Percentiles rank a stretch among this genome's conserved stretches.
Evolutionary conservation across 1,140 invertebrate species (phyloP).

Genomic region (Varroa destructor): DNA sequence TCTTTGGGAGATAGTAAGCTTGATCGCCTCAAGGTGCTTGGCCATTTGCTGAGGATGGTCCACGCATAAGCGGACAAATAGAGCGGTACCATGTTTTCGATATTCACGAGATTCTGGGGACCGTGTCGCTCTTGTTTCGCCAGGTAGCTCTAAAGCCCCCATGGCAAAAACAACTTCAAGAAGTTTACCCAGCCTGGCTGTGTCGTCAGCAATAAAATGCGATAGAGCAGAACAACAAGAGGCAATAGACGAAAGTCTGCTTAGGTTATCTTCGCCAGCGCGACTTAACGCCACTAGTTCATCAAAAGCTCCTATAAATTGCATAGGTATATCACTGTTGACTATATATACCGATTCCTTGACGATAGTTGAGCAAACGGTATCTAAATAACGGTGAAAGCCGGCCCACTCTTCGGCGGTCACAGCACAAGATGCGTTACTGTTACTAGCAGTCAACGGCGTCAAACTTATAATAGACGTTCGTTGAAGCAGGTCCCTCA

Average conservation of each 20-base stretch:
- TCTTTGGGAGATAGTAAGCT: not conserved
- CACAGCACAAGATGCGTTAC: too few species aligned
- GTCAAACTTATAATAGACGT: not conserved
- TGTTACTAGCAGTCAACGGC: too few species aligned
- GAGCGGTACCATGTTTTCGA: constrained; percentile 19
- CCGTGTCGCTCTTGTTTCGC: not conserved
- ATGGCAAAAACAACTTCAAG: constrained; percentile 4
- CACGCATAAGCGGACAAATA: not conserved
- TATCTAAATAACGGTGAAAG: not conserved
- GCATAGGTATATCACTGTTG: not conserved
- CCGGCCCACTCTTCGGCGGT: not conserved
- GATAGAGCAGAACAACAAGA: constrained; percentile 7
- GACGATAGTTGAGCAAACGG: constrained; percentile 7
- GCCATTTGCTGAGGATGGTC: constrained; percentile 1
- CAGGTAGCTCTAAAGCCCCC: not conserved
- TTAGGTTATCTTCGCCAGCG: not conserved
- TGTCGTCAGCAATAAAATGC: not conserved
- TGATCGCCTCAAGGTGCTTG: constrained; percentile 9
- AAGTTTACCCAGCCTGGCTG: not conserved
- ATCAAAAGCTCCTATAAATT: not conserved
- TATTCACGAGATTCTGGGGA: not conserved
- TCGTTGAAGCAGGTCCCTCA: constrained; percentile 1
- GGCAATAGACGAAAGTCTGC: too few species aligned
- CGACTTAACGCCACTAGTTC: not conserved
- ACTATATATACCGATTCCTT: not conserved